These are phyloP conservation scores for Pinctada fucata DNA, from an alignment of 2,888 invertebrate species.

Conservation along the genomic window DNA sequence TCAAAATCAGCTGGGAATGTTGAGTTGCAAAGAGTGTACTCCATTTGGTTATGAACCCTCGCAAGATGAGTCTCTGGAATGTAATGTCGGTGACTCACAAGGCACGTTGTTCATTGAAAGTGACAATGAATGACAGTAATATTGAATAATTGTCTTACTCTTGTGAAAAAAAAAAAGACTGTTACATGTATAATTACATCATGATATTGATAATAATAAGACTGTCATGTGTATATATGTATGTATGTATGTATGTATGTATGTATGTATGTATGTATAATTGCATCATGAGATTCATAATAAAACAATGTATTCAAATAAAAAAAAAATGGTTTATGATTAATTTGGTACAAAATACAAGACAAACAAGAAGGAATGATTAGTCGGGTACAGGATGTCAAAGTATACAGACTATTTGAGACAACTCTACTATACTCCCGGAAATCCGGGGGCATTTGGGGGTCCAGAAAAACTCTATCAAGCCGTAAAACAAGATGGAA, in stretches of 20 bases:
- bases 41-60: conserved; percentile 10
- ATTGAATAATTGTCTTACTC: conserved; percentile 3
- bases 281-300: conserved; percentile 15
- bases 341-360: background rate
- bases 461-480: conserved; percentile 23
- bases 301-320: background rate
- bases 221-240: too few relatives aligned
- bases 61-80: background rate
- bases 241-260: too few relatives aligned
- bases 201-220: too few relatives aligned
- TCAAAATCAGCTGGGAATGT: conserved; percentile 14
- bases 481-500: conserved; percentile 14
- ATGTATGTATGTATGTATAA: background rate
- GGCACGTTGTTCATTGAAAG: conserved; percentile 3
- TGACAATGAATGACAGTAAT: conserved; percentile 6
- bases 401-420: conserved; percentile 16
- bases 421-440: conserved; percentile 13
- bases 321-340: conserved; percentile 1
- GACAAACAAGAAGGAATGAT: background rate
- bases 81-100: conserved; percentile 11
- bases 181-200: background rate
- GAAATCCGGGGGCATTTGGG: conserved; percentile 20
- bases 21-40: conserved; percentile 14
- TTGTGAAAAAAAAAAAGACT: conserved; percentile 5
- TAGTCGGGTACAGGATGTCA: conserved; percentile 18